Conservation (phyloP, 2,888 invertebrate species). For the Dione vanillae region DNA sequence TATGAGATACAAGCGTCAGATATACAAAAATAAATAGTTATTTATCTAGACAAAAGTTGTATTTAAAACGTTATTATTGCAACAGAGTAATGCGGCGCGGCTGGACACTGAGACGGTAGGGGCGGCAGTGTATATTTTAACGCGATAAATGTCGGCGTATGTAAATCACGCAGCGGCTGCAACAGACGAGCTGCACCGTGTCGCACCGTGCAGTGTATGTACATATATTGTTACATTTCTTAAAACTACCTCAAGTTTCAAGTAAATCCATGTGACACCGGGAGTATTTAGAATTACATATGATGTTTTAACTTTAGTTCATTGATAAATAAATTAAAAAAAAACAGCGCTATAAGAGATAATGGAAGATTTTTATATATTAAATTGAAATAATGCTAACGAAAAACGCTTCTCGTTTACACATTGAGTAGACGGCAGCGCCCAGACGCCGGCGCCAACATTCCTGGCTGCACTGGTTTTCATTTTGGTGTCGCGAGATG, state of each 20-base stretch:
- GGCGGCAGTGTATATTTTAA: constrained; percentile 38
- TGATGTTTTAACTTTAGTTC: not conserved
- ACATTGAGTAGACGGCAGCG: not conserved
- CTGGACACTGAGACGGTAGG: too few species aligned
- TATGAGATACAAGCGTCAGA: too few species aligned
- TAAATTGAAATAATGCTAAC: not conserved
- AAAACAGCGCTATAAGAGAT: not conserved
- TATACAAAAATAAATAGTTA: too few species aligned
- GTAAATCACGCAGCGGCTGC: constrained; percentile 32
- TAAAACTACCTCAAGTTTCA: not conserved
- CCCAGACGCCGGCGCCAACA: constrained; percentile 42
- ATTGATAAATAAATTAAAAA: not conserved
- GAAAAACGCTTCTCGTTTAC: not conserved
- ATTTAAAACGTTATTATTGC: not conserved
- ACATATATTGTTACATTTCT: not conserved
- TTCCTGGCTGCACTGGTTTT: constrained; percentile 35
- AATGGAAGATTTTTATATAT: not conserved
- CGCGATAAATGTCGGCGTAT: constrained; percentile 42
- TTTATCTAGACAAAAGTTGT: too few species aligned
- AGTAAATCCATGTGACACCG: not conserved
- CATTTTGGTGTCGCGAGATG: constrained; percentile 30
- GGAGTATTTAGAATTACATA: not conserved
- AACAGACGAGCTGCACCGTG: not conserved
- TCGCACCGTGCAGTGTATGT: too few species aligned
- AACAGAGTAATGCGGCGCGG: not conserved